These are phyloP conservation scores for Acropternis orthonyx DNA, from an alignment of 2,797 vertebrate genomes.

Conservation along the genomic window DNA sequence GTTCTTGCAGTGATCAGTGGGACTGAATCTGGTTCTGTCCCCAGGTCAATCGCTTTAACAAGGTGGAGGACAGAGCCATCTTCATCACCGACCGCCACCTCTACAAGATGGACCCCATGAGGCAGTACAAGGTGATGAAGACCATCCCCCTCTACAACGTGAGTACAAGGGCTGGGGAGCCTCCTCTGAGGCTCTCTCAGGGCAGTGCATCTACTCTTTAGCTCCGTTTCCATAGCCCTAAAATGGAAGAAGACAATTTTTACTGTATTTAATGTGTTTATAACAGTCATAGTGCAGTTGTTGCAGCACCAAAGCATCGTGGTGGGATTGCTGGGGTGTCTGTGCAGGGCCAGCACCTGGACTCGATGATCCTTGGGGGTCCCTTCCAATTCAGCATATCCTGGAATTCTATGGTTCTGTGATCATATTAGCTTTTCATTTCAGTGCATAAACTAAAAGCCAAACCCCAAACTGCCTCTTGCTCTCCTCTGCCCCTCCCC, in stretches of 20 bases:
- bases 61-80: slow-evolving; percentile 90
- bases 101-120: slow-evolving; percentile 97
- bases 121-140: slow-evolving; percentile 96
- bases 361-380: background rate
- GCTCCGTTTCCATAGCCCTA: background rate
- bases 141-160: slow-evolving; percentile 96
- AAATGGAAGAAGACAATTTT: background rate
- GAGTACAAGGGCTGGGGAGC: slow-evolving; percentile 4
- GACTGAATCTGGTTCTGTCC: background rate
- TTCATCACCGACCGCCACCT: slow-evolving; percentile 96
- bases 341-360: background rate
- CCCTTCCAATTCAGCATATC: background rate
- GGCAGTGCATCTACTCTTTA: background rate
- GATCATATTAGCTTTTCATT: background rate
- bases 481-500: background rate
- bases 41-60: slow-evolving; percentile 96
- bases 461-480: background rate
- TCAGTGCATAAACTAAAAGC: background rate
- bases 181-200: background rate
- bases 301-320: background rate
- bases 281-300: background rate
- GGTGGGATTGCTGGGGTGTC: background rate
- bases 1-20: background rate
- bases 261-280: background rate
- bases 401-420: background rate